Evolutionary conservation across 2,113 vertebrate species (phyloP).

Genomic region (Dermatemys mawii): DNA sequence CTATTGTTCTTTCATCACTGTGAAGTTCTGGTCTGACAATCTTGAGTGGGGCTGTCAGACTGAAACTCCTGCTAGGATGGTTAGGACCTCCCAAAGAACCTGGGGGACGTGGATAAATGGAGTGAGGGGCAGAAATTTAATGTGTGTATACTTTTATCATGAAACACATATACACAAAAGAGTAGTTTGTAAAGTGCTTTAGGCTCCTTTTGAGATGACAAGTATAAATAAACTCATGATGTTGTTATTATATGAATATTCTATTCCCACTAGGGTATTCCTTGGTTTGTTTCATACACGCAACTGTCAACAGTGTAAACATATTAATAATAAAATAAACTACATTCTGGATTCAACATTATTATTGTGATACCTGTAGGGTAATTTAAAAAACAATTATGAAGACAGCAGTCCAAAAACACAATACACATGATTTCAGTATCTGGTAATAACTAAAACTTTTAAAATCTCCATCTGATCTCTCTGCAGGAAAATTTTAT

Average conservation of each 20-base stretch:
- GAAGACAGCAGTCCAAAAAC: not conserved
- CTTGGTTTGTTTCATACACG: not conserved
- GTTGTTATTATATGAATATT: not conserved
- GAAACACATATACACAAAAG: not conserved
- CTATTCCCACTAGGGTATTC: not conserved
- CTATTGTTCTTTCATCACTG: not conserved
- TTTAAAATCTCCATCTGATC: slow-evolving; percentile 16
- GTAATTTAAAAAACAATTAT: not conserved
- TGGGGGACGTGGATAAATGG: not conserved
- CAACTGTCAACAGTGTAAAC: not conserved
- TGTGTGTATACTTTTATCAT: not conserved
- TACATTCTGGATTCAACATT: not conserved
- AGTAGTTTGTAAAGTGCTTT: not conserved
- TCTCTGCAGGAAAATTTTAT: not conserved
- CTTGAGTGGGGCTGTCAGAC: too few relatives aligned
- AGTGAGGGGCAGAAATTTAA: not conserved
- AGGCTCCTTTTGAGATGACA: not conserved
- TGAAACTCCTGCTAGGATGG: not conserved
- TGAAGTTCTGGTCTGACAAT: not conserved
- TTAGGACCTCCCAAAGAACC: not conserved
- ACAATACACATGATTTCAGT: not conserved
- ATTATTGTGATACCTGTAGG: not conserved
- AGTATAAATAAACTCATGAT: not conserved
- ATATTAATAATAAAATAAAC: not conserved
- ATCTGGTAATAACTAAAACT: not conserved